Conservation (phyloP, 2,113 vertebrate species). For the Psittacara wagleri region DNA sequence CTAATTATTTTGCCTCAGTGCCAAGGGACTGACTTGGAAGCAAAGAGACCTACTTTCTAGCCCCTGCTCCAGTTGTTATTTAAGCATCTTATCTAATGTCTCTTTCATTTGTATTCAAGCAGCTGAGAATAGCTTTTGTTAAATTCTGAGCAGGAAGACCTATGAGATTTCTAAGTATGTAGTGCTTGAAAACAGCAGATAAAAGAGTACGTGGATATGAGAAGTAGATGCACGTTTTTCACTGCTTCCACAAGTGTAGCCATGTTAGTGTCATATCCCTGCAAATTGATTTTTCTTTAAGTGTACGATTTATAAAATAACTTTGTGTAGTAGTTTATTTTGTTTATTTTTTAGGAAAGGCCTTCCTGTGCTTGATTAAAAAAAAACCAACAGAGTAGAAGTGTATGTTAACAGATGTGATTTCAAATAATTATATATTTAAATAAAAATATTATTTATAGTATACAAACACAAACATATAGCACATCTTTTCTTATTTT, state of each 20-base stretch:
- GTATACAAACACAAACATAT: background rate
- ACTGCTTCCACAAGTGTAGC: background rate
- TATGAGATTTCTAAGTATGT: background rate
- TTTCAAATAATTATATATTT: background rate
- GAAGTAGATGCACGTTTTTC: background rate
- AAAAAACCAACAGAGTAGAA: rapidly evolving
- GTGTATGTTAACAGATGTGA: background rate
- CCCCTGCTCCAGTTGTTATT: background rate
- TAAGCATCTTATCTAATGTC: background rate
- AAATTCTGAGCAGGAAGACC: background rate
- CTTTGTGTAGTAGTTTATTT: background rate
- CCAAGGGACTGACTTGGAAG: background rate
- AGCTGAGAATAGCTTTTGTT: background rate
- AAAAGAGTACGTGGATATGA: background rate
- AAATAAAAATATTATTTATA: background rate
- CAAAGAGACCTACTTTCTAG: background rate
- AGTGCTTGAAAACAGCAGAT: background rate
- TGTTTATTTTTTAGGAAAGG: background rate
- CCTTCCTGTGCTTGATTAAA: background rate
- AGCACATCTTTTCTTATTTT: background rate
- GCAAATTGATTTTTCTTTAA: background rate
- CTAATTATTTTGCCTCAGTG: background rate
- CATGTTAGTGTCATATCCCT: background rate
- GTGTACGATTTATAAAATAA: background rate
- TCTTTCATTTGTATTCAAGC: background rate